These are phyloP conservation scores for Callipepla squamata DNA, from an alignment of 2,113 vertebrate species.

Conservation along the genomic window DNA sequence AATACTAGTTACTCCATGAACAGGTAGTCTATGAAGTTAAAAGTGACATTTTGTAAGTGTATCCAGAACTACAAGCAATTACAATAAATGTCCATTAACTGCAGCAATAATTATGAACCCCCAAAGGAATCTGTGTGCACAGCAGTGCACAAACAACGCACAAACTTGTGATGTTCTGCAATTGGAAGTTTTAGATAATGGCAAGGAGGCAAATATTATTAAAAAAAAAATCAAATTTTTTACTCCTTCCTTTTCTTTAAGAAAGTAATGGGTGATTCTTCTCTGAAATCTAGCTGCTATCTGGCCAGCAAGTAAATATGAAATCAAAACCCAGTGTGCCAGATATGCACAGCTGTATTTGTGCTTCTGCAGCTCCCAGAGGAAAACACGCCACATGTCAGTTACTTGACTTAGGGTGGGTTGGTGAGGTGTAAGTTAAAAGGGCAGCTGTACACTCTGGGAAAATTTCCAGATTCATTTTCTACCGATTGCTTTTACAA, in stretches of 20 bases:
- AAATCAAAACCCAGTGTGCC: conserved; percentile 40
- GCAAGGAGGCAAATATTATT: not conserved
- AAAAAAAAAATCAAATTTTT: not conserved
- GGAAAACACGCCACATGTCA: conserved; percentile 7
- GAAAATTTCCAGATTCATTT: conserved; percentile 48
- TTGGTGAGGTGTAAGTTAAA: conserved; percentile 59
- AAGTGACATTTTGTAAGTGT: not conserved
- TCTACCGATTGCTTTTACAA: conserved; percentile 37
- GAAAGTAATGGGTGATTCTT: not conserved
- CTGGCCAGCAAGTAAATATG: conserved; percentile 23
- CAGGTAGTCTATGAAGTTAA: not conserved
- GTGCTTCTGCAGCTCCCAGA: conserved; percentile 10
- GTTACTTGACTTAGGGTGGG: conserved; percentile 39
- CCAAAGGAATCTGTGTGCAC: not conserved
- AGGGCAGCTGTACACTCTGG: conserved; percentile 42
- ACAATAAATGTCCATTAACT: not conserved
- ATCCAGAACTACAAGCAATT: not conserved
- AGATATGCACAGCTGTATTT: conserved; percentile 49
- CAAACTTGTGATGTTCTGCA: not conserved
- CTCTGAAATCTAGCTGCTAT: conserved; percentile 20
- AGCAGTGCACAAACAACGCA: not conserved
- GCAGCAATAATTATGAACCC: not conserved
- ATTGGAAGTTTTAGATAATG: rapidly evolving
- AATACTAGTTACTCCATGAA: not conserved
- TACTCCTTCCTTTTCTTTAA: not conserved